phyloP scores from a whole-genome alignment of 2,888 invertebrate genomes.

The Globia sparganii region DNA sequence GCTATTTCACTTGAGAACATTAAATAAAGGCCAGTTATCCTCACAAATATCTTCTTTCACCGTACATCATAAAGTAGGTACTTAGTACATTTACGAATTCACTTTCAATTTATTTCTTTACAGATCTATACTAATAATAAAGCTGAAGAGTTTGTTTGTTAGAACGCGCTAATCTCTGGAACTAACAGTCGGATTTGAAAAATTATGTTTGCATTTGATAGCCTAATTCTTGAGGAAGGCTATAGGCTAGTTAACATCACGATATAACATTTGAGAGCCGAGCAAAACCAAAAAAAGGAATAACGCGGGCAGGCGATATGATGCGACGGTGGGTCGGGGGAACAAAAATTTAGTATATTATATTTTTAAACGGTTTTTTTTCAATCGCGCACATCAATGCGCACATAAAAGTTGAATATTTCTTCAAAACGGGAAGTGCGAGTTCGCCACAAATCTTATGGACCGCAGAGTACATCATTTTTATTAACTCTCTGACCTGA shows the following conservation, averaged over 20 bases:
- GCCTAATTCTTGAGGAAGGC: not conserved
- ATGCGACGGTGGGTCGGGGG: not conserved
- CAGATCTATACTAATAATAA: not conserved
- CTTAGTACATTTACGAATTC: slow-evolving; percentile 13
- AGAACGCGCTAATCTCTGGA: too few species aligned
- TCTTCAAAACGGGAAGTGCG: slow-evolving; percentile 38
- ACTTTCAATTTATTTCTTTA: slow-evolving; percentile 1
- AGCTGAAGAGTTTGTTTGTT: not conserved
- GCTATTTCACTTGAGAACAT: slow-evolving; percentile 2
- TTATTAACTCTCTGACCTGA: slow-evolving; percentile 52
- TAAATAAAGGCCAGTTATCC: not conserved
- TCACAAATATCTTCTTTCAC: not conserved
- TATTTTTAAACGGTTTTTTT: slow-evolving; percentile 32
- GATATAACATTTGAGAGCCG: too few species aligned
- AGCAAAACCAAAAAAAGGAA: not conserved
- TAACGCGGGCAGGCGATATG: not conserved
- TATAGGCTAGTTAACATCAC: not conserved
- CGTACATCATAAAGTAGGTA: slow-evolving; percentile 25
- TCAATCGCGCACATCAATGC: slow-evolving; percentile 28
- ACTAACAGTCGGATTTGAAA: too few species aligned
- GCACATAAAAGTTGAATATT: slow-evolving; percentile 23
- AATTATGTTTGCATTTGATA: not conserved
- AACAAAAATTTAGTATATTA: slow-evolving; percentile 15
- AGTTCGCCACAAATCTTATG: slow-evolving; percentile 31
- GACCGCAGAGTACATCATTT: slow-evolving; percentile 25